Evolutionary conservation across 2,888 invertebrate genomes (phyloP).

Genomic region (Xestoiulus laeticollis): DNA sequence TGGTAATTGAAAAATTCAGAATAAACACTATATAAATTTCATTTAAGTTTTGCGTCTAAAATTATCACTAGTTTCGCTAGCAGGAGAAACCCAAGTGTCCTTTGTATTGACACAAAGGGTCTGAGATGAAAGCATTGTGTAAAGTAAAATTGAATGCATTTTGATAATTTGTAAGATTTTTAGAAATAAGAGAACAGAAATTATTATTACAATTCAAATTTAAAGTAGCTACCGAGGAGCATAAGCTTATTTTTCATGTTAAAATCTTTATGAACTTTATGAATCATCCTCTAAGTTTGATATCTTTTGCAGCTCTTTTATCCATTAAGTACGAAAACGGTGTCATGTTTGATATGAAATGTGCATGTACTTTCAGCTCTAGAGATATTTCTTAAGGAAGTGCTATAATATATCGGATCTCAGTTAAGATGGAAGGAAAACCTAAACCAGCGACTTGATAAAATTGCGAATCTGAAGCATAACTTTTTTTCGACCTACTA

Average conservation of each 20-base stretch:
- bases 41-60: too few species aligned
- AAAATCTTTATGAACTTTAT: background rate
- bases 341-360: background rate
- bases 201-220: too few species aligned
- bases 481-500: conserved; percentile 3
- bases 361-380: background rate
- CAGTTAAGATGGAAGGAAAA: background rate
- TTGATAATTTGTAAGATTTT: too few species aligned
- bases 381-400: background rate
- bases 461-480: conserved; percentile 4
- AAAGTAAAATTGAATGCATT: too few species aligned
- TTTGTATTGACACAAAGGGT: too few species aligned
- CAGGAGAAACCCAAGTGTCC: too few species aligned
- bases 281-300: background rate
- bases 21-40: too few species aligned
- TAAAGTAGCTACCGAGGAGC: background rate
- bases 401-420: background rate
- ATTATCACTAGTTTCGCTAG: too few species aligned
- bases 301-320: background rate
- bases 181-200: too few species aligned
- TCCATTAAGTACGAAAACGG: background rate
- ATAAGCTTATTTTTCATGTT: too few species aligned
- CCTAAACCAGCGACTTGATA: background rate
- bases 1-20: too few species aligned
- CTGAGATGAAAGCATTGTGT: too few species aligned